phyloP scores from a whole-genome alignment of 2,797 vertebrate genomes.

The Otolemur crassicaudatus region DNA sequence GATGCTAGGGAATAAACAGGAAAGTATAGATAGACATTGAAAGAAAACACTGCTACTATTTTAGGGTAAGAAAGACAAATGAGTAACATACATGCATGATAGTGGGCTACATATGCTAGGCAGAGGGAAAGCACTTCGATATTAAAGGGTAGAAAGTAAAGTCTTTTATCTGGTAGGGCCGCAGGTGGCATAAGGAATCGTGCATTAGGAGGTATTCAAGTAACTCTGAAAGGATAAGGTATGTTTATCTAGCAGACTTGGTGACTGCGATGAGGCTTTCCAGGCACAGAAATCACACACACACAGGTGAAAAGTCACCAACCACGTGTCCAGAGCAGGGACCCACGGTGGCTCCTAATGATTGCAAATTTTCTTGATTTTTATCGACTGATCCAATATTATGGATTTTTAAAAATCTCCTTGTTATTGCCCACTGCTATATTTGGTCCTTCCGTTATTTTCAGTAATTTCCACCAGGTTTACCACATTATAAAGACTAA shows the following conservation, averaged over 20 bases:
- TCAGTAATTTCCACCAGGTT: not conserved
- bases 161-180: not conserved
- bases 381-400: not conserved
- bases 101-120: not conserved
- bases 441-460: not conserved
- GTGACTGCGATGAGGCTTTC: not conserved
- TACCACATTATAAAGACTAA: not conserved
- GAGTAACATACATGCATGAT: not conserved
- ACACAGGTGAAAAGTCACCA: not conserved
- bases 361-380: not conserved
- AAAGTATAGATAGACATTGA: not conserved
- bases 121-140: not conserved
- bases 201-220: not conserved
- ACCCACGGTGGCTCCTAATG: not conserved
- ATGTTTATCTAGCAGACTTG: not conserved
- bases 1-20: not conserved
- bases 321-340: not conserved
- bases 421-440: not conserved
- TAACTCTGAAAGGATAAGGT: not conserved
- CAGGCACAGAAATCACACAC: not conserved
- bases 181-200: not conserved
- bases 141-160: not conserved
- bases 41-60: not conserved
- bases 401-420: not conserved
- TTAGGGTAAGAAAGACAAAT: not conserved